A percentile compares a stretch with the other conserved stretches of the same genome.
Evolutionary conservation across 2,888 invertebrate genomes (phyloP).

Genomic region (Apotomis betuletana): DNA sequence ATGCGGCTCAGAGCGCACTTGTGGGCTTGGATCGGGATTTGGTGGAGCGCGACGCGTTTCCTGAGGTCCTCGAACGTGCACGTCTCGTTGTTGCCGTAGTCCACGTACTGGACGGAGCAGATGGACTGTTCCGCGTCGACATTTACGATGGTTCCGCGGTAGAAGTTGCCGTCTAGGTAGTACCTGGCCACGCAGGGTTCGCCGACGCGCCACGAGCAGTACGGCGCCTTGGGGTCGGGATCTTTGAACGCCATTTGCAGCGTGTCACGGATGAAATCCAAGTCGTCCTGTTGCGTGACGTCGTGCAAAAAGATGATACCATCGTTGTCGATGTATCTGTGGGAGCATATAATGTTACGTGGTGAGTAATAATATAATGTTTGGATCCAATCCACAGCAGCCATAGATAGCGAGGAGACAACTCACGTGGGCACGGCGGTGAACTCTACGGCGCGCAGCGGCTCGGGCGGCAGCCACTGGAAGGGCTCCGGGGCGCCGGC

Average conservation of each 20-base stretch:
- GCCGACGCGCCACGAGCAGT: slow-evolving; percentile 60
- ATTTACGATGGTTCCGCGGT: slow-evolving; percentile 75
- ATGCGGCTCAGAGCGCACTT: slow-evolving; percentile 70
- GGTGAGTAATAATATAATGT: no score
- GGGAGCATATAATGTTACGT: neutral
- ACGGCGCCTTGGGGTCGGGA: slow-evolving; percentile 51
- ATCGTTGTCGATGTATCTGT: slow-evolving; percentile 45
- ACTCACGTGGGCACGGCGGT: slow-evolving; percentile 35
- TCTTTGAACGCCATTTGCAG: slow-evolving; percentile 60
- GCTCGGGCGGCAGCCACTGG: slow-evolving; percentile 33
- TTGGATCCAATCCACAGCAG: no score
- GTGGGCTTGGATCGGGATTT: slow-evolving; percentile 84
- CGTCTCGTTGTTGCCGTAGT: slow-evolving; percentile 88
- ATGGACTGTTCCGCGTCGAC: slow-evolving; percentile 15
- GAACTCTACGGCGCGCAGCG: slow-evolving; percentile 22
- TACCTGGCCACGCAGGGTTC: slow-evolving; percentile 85
- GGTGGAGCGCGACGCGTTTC: slow-evolving; percentile 77
- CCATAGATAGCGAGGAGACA: no score
- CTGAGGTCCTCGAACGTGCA: slow-evolving; percentile 67
- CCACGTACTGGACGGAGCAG: slow-evolving; percentile 79
- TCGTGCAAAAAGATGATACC: slow-evolving; percentile 44
- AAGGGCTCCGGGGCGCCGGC: neutral
- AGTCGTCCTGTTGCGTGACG: slow-evolving; percentile 45
- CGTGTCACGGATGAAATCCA: slow-evolving; percentile 62
- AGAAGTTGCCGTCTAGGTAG: slow-evolving; percentile 83